phyloP scores from a whole-genome alignment of 2,888 invertebrate species.

The Amphipoea lucens region DNA sequence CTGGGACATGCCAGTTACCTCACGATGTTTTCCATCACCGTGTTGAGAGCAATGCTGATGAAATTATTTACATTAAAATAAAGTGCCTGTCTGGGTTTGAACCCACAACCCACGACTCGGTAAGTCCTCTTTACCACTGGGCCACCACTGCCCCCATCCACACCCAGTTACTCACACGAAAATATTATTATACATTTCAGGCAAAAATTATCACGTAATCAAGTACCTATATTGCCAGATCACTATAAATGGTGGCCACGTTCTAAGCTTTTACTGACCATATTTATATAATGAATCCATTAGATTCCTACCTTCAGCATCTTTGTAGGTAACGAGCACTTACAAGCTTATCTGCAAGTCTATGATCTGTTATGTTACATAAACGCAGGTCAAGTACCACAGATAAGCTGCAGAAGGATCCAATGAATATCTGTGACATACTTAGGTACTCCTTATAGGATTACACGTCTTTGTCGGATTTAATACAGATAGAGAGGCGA shows the following conservation, averaged over 20 bases:
- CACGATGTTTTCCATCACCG: no score
- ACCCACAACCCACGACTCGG: no score
- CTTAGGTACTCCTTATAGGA: neutral
- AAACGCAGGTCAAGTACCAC: conserved; percentile 15
- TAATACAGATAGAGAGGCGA: neutral
- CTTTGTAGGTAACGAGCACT: neutral
- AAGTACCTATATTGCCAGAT: neutral
- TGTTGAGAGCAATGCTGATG: no score
- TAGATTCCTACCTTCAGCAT: neutral
- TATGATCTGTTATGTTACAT: neutral
- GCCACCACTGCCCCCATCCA: no score
- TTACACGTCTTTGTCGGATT: neutral
- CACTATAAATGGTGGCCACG: neutral
- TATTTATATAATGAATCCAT: neutral
- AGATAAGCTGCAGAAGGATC: conserved; percentile 8
- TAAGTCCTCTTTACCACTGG: no score
- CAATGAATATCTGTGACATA: conserved; percentile 11
- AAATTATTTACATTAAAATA: no score
- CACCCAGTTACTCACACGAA: no score
- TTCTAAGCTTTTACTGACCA: neutral
- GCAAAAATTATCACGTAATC: no score
- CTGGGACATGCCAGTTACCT: no score
- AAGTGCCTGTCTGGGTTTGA: no score
- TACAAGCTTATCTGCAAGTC: conserved; percentile 14
- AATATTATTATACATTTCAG: no score